Conservation (phyloP, 2,113 vertebrate species). For the Dipodomys ordii region DNA sequence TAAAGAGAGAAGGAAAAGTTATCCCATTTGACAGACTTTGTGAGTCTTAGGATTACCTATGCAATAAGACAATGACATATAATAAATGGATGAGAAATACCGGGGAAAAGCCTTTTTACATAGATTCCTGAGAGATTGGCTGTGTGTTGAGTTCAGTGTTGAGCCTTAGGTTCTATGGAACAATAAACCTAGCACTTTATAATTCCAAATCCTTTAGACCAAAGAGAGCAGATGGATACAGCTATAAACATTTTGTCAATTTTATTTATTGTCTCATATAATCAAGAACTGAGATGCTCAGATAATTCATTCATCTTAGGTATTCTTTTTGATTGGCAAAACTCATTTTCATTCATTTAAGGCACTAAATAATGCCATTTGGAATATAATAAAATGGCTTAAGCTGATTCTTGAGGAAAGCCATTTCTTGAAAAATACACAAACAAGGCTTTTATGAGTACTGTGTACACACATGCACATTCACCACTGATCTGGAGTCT, state of each 20-base stretch:
- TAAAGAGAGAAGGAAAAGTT: background rate
- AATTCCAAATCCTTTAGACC: background rate
- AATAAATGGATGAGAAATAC: background rate
- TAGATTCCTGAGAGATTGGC: background rate
- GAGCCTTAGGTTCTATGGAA: background rate
- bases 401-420: background rate
- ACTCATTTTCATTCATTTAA: conserved; percentile 9
- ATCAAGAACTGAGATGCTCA: background rate
- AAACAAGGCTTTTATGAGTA: background rate
- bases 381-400: conserved; percentile 10
- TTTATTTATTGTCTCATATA: background rate
- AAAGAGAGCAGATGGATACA: background rate
- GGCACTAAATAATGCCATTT: background rate
- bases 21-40: background rate
- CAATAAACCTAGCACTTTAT: background rate
- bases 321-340: conserved; percentile 26
- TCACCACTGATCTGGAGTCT: background rate
- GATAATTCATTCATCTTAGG: conserved; percentile 4
- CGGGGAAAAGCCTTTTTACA: background rate
- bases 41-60: background rate
- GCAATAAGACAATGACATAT: background rate
- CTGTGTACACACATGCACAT: background rate
- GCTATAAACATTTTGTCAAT: background rate
- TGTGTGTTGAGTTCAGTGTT: too few species aligned
- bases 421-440: background rate